Base-by-base conservation (phyloP, 2,888 invertebrate genomes). In the Drosophila austrosaltans region DNA sequence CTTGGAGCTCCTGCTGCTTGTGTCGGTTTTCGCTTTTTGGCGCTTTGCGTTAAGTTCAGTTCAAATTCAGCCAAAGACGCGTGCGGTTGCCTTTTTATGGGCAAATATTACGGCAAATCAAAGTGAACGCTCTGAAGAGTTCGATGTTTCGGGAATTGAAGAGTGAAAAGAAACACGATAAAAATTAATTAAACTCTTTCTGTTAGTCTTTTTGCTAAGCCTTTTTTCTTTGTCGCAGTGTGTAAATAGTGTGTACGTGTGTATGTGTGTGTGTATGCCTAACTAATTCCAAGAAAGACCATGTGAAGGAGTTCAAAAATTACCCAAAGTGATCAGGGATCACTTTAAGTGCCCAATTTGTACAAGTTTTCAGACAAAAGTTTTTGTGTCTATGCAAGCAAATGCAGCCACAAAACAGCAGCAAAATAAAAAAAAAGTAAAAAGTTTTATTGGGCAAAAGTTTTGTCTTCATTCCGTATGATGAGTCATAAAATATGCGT, bases 401-500 rank as follows among this genome's bases (percentile, higher is more conserved):
- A 48, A 25, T 48, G 48, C 48, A 48, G 48, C 48, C 22, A 48
- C 16, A 22, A 16, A 16, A 48, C 22, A 48, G 25, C 22, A 48
- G 1, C 39, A 53, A 59, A 71, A 72, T 68, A 66, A 54, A 67
- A 58, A 61, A 71, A 61, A 66, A 66, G 16, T 39, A 53, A 57
- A 79, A 76, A 84, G 70, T 69, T 87, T 76, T 70, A 1, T 59
- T 81, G 60, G 68, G 69, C 57, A 75, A 83, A 83, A 86, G 70
- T 85, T 82, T 67, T 75, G 48, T 48, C 48, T 48, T 25, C 48
- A 25, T 48, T 48, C 48, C 10, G 22, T 22, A 48, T 48, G 67
- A 68, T 76, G 75, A 84, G 70, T 66, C 83, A 85, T 78, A 83
- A 83, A 83, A 88, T 86, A 86, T 86, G 76, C 83, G 66, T 61